A percentile compares a stretch with the other conserved stretches of the same genome.
Conservation (phyloP, 2,113 vertebrate genomes). For the Epinephelus moara region DNA sequence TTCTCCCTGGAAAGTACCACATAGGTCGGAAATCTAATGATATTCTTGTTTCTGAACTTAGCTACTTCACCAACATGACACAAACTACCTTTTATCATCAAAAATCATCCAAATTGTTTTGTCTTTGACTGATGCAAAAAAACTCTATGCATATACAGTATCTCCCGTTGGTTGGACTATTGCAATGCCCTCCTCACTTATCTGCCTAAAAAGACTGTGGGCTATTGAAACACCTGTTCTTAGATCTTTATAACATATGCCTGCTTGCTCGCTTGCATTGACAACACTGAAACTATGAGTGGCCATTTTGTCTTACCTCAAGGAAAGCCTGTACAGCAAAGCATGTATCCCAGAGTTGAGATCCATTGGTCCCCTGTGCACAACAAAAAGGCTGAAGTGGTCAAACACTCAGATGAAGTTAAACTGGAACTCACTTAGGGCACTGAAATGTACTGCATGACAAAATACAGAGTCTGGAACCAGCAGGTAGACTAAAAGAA, state of each 20-base stretch:
- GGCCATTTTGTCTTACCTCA: constrained; percentile 84
- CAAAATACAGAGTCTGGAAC: background rate
- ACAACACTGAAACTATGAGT: background rate
- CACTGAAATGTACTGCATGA: background rate
- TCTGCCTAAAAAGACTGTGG: background rate
- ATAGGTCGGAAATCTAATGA: no score
- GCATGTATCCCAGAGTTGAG: constrained; percentile 96
- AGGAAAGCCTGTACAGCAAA: constrained; percentile 95
- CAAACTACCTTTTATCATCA: no score
- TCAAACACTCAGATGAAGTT: background rate
- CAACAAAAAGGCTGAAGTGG: background rate
- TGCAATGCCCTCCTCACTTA: background rate
- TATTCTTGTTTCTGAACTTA: no score
- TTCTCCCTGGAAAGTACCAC: no score
- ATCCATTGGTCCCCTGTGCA: constrained; percentile 94
- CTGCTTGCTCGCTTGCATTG: background rate
- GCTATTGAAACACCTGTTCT: background rate
- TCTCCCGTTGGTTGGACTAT: background rate
- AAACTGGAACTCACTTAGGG: background rate
- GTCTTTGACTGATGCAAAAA: background rate
- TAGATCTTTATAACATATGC: background rate
- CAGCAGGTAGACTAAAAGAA: background rate
- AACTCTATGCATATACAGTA: background rate
- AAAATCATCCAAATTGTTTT: no score
- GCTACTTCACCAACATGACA: no score